A percentile compares a stretch with the other conserved stretches of the same genome.
phyloP scores from a whole-genome alignment of 1,140 invertebrate genomes.

The Plodia interpunctella region DNA sequence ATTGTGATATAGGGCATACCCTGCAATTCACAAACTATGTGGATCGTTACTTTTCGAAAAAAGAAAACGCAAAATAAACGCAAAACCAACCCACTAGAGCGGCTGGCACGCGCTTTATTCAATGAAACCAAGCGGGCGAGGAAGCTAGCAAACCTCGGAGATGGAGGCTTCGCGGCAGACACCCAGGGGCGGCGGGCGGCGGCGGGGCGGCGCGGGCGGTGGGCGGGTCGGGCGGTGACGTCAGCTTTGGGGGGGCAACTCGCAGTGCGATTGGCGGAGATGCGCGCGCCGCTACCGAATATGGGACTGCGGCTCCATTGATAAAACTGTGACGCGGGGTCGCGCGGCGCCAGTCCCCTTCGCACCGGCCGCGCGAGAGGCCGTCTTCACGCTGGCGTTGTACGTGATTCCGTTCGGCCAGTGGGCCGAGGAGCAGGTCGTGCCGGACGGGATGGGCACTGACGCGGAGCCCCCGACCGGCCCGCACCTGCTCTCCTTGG shows the following conservation, averaged over 20 bases:
- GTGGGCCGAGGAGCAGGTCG: conserved; percentile 76
- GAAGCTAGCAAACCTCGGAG: conserved; percentile 9
- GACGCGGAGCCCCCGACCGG: conserved; percentile 58
- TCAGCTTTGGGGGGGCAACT: conserved; percentile 52
- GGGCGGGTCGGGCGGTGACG: conserved; percentile 67
- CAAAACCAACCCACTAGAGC: not conserved
- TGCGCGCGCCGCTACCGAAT: conserved; percentile 76
- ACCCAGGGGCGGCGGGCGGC: conserved; percentile 29
- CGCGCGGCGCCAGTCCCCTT: conserved; percentile 73
- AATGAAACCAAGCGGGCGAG: conserved; percentile 14
- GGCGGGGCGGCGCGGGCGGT: conserved; percentile 61
- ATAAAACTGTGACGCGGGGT: conserved; percentile 72
- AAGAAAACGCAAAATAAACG: not conserved
- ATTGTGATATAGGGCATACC: too few species aligned
- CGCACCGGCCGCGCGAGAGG: conserved; percentile 64
- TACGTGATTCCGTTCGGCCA: conserved; percentile 72
- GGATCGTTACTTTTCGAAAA: too few species aligned
- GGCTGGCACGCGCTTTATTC: conserved; percentile 14
- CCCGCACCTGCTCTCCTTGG: conserved; percentile 69
- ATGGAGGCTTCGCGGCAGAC: conserved; percentile 33
- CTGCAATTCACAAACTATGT: too few species aligned
- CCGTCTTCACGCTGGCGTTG: conserved; percentile 69
- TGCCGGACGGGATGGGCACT: conserved; percentile 73
- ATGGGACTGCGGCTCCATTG: conserved; percentile 76
- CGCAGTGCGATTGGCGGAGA: conserved; percentile 57